Evolutionary conservation across 1,140 invertebrate genomes (phyloP), one percentile per base, ranked within the genome.

Genomic region (Grapholita molesta): DNA sequence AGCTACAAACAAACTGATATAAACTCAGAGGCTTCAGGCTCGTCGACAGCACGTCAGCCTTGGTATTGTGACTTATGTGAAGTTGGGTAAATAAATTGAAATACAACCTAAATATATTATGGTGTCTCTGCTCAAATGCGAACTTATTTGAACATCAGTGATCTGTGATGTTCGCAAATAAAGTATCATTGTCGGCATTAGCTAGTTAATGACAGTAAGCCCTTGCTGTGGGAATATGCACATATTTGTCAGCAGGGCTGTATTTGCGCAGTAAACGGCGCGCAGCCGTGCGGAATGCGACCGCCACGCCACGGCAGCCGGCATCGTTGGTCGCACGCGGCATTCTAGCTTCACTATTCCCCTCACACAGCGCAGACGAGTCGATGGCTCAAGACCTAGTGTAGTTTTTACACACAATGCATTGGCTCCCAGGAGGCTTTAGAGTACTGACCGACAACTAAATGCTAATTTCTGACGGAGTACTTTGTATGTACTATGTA

Each of bases 281-380:
- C 25, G 25, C 55, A 61, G 11, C 25, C 24, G 15, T 15, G 55
- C 24, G 55, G 55, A 61, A 61, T 30, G 55, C 24, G 55, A 61
- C 55, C 55, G n/a, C 55, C 12, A 61, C 55, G n/a, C 55, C 12
- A 61, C n/a, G 55, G 21, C 55, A 61, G 55, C 30, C 24, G 55
- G 55, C 55, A 25, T 61, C 55, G 55, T 28, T 61, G 24, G 24
- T 28, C 24, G n/a, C 25, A 28, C 55, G 25, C 24, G 24, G 55
- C 55, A 30, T 61, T 61, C 55, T 12, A 30, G 24, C 42, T 6
- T 6, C 15, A 7, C 42, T 48, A 48, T 48, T 48, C 42, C 42
- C 8, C 8, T n/a, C 6, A 21, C 42, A 0, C 6, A 48, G 42
- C 15, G 2, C n/a, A 4, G n/a, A 12, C 18, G 15, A 48, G 42